phyloP scores from a whole-genome alignment of 64 coral and sea anemone species.

The Porites lutea region DNA sequence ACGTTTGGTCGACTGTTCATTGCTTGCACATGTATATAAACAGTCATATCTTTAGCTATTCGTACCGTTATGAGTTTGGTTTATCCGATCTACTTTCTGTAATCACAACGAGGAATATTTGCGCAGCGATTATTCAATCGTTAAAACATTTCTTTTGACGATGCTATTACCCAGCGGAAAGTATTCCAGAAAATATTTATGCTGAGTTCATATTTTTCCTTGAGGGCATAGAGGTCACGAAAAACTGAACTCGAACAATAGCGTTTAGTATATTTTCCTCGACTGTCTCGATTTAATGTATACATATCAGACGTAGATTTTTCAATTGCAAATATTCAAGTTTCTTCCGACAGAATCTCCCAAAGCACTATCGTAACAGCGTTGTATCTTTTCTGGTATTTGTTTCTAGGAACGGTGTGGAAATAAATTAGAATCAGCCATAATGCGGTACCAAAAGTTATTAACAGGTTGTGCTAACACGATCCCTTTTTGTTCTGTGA shows the following conservation, averaged over 20 bases:
- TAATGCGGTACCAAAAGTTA: not conserved
- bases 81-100: not conserved
- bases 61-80: not conserved
- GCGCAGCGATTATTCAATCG: conserved; percentile 22
- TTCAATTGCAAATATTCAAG: conserved; percentile 8
- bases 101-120: conserved; percentile 16
- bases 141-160: not conserved
- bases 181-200: conserved; percentile 38
- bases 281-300: conserved; percentile 17
- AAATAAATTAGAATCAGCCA: conserved; percentile 1
- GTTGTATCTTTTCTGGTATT: not conserved
- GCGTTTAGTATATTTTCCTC: conserved; percentile 1
- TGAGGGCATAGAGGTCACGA: conserved; percentile 31
- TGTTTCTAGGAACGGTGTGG: not conserved
- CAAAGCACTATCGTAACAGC: not conserved
- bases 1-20: conserved; percentile 1
- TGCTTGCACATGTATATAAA: not conserved
- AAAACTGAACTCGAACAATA: not conserved
- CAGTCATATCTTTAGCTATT: not conserved
- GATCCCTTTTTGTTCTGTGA: conserved; percentile 26
- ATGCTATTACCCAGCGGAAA: conserved; percentile 1
- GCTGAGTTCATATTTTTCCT: conserved; percentile 26
- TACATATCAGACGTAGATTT: not conserved
- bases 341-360: conserved; percentile 26
- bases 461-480: conserved; percentile 48